phyloP scores from a whole-genome alignment of 2,113 vertebrate species.

The Gallinago media region DNA sequence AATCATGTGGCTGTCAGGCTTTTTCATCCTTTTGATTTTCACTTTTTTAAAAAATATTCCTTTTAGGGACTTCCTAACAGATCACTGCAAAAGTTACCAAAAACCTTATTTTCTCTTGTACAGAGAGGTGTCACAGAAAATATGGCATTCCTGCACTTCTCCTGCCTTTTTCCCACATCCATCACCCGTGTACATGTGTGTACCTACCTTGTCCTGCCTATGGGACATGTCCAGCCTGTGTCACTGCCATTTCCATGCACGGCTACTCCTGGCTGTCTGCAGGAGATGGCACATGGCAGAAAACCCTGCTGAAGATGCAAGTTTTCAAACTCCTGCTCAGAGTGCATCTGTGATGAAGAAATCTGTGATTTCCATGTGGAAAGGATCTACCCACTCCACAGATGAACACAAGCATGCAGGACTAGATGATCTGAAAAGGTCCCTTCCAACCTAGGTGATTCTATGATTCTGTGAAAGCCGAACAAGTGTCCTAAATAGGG shows the following conservation, averaged over 20 bases:
- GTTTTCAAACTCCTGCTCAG: neutral
- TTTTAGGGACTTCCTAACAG: neutral
- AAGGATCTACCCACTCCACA: neutral
- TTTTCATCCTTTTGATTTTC: neutral
- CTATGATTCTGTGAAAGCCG: neutral
- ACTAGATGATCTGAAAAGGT: too few species aligned
- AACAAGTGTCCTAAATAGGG: neutral
- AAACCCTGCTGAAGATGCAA: neutral
- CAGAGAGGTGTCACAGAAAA: neutral
- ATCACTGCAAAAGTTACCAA: neutral
- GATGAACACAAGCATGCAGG: neutral
- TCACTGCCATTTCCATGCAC: neutral
- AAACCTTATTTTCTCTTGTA: neutral
- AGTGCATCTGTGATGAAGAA: neutral
- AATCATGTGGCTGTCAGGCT: neutral
- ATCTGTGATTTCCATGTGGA: accelerated
- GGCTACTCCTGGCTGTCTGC: neutral
- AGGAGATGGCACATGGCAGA: neutral
- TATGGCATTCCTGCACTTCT: neutral
- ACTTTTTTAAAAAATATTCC: neutral
- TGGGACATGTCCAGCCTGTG: neutral
- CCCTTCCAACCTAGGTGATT: too few species aligned
- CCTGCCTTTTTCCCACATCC: neutral
- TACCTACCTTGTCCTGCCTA: neutral
- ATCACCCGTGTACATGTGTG: accelerated